These are phyloP conservation scores for Pluvianellus socialis DNA, from an alignment of 2,113 vertebrate species.

Conservation along the genomic window DNA sequence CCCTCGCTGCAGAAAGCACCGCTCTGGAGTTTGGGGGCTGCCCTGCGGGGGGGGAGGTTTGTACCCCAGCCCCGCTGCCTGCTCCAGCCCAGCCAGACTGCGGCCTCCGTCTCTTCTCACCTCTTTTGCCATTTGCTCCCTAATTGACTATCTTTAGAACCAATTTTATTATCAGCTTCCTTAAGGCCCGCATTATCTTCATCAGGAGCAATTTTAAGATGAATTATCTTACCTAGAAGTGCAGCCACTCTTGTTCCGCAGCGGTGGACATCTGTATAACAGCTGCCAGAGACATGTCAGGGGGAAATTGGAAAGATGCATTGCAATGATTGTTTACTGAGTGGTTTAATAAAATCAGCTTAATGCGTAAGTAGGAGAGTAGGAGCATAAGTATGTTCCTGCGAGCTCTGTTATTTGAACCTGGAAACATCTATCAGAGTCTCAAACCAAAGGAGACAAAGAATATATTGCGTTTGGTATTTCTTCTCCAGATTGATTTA, in stretches of 20 bases:
- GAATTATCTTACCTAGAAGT: neutral
- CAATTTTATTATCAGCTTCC: neutral
- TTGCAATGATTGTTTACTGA: neutral
- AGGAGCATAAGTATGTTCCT: neutral
- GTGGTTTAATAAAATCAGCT: constrained; percentile 32
- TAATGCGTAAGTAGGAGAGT: neutral
- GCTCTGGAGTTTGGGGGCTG: neutral
- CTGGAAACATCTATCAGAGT: constrained; percentile 2
- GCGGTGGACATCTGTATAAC: neutral
- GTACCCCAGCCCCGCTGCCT: neutral
- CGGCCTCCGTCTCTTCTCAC: fast-evolving
- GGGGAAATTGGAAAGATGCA: neutral
- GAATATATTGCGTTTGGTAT: constrained; percentile 1
- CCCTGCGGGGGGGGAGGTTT: too few species aligned
- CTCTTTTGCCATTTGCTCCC: neutral
- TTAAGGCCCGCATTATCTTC: neutral
- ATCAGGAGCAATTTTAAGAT: neutral
- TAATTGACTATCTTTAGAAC: neutral
- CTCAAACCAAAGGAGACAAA: constrained; percentile 39
- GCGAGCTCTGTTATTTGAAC: neutral
- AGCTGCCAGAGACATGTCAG: neutral
- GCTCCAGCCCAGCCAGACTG: neutral
- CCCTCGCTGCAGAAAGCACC: fast-evolving
- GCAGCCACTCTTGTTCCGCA: neutral
- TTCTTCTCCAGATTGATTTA: constrained; percentile 43